These are phyloP conservation scores for Oreotrochilus melanogaster DNA, from an alignment of 2,113 vertebrate species.

Conservation along the genomic window DNA sequence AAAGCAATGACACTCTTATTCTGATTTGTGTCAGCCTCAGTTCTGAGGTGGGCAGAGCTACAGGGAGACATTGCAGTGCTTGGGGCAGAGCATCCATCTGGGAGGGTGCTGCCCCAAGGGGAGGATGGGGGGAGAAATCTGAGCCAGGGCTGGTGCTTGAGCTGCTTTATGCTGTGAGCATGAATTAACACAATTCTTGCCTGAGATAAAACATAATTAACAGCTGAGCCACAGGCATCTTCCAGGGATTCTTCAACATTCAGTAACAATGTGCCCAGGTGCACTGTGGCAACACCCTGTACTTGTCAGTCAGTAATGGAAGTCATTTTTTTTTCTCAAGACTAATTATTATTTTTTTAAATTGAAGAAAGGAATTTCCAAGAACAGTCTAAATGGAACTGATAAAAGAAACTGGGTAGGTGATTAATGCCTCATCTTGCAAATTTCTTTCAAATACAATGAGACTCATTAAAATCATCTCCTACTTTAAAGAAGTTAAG, in stretches of 20 bases:
- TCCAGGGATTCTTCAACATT: neutral
- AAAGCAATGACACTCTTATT: no score
- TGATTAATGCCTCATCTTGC: neutral
- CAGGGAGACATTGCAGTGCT: no score
- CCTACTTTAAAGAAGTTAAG: neutral
- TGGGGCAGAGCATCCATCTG: no score
- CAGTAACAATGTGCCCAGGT: neutral
- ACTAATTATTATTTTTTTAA: neutral
- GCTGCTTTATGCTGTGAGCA: no score
- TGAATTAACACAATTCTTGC: neutral
- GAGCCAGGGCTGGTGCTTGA: no score
- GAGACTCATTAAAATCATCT: neutral
- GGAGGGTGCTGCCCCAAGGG: no score
- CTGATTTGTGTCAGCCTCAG: no score
- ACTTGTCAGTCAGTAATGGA: neutral
- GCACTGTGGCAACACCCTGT: neutral
- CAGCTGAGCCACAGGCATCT: neutral
- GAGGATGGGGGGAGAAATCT: no score
- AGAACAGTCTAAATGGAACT: neutral
- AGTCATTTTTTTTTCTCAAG: neutral
- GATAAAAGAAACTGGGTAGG: neutral
- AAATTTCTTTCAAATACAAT: neutral
- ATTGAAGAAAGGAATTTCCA: neutral
- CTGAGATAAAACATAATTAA: neutral
- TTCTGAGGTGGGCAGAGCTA: no score